Evolutionary conservation across 2,888 invertebrate genomes (phyloP).

Genomic region (Acanthopleura granulata): DNA sequence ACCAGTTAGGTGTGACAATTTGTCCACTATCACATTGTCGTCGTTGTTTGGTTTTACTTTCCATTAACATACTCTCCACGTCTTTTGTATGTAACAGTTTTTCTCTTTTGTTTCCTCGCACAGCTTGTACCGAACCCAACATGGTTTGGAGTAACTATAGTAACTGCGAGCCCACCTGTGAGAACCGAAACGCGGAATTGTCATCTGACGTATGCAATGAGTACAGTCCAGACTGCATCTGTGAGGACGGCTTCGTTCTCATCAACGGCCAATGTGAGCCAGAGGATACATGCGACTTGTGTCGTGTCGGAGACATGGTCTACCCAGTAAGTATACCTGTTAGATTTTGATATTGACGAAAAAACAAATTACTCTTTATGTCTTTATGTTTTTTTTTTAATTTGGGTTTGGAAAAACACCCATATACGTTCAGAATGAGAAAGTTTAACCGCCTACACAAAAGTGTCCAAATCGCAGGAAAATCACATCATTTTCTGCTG

Average conservation of each 20-base stretch:
- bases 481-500: too few species aligned
- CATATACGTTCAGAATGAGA: too few species aligned
- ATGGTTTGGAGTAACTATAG: conserved; percentile 12
- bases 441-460: too few species aligned
- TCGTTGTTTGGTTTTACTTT: too few species aligned
- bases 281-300: background rate
- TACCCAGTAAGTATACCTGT: background rate
- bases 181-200: background rate
- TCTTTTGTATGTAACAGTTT: background rate
- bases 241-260: background rate
- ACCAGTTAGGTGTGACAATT: too few species aligned
- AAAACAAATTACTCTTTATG: too few species aligned
- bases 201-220: background rate
- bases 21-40: too few species aligned
- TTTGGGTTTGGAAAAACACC: too few species aligned
- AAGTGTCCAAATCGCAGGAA: too few species aligned
- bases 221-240: background rate
- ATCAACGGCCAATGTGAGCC: background rate
- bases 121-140: background rate
- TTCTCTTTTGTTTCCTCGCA: too few species aligned
- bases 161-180: background rate
- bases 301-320: background rate
- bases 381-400: too few species aligned
- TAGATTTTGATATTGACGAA: background rate
- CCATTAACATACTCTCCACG: too few species aligned